Conservation (phyloP, 2,888 invertebrate species). For the Eudemis profundana region DNA sequence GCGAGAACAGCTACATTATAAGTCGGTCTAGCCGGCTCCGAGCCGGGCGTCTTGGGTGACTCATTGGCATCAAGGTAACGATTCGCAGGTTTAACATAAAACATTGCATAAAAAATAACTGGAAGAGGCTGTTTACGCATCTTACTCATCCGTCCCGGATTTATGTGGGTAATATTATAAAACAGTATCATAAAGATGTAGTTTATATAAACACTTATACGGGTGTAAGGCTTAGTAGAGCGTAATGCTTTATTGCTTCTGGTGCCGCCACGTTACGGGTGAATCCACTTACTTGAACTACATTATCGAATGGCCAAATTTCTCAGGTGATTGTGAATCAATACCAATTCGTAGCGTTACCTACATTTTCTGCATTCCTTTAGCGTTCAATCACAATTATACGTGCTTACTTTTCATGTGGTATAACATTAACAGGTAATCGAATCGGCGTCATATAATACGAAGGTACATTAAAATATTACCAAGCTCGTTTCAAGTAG, state of each 20-base stretch:
- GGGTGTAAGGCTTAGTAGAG: neutral
- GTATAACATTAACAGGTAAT: conserved; percentile 5
- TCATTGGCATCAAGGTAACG: conserved; percentile 61
- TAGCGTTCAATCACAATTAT: neutral
- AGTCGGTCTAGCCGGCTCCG: conserved; percentile 66
- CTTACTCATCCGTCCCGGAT: conserved; percentile 24
- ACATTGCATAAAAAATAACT: conserved; percentile 31
- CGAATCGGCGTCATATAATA: neutral
- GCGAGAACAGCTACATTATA: conserved; percentile 46
- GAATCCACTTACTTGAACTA: conserved; percentile 15
- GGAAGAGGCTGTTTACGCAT: conserved; percentile 28
- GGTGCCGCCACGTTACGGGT: neutral
- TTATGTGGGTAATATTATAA: conserved; percentile 18
- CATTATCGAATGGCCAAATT: neutral
- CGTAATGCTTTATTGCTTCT: neutral
- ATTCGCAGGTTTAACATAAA: conserved; percentile 33
- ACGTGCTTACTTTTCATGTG: neutral
- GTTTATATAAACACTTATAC: conserved; percentile 17
- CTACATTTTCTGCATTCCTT: conserved; percentile 8
- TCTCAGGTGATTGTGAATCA: neutral
- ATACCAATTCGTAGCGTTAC: neutral
- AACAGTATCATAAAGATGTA: conserved; percentile 13
- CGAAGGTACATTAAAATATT: neutral
- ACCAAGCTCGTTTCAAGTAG: neutral
- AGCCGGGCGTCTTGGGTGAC: conserved; percentile 65